Base-by-base conservation (phyloP, 2,113 vertebrate genomes). In the Strix uralensis region DNA sequence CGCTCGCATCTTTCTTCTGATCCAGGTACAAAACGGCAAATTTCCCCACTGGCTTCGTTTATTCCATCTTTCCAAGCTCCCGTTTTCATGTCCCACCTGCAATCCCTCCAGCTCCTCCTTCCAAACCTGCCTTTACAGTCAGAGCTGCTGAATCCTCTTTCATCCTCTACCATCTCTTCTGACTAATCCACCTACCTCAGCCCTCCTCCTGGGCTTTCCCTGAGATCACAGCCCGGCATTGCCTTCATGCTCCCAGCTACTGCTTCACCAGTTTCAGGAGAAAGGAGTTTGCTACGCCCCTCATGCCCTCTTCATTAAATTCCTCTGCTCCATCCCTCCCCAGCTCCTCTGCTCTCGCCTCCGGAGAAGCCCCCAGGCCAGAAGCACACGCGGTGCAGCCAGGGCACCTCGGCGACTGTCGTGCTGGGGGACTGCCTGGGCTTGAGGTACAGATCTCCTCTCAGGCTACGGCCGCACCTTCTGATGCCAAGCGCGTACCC, bases 81-180 rank as follows among this genome's bases (percentile, higher is more conserved):
- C 61, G 44, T 92, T 90, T 84, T 85, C 63, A 52, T 47, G 54
- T 71, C 94, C 88, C 92, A 94, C 71, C 92, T 94, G 86, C 80
- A 92, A 81, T 79, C 70, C 81, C 59, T 90, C 85, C 61, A 96
- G 80, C 88, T 93, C 57, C 90, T 81, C 80, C 96, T 92, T 93
- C 94, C 57, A 65, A 88, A 84, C 71, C 63, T 65, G 80, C 92
- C 73, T 79, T 84, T 94, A 78, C 87, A 73, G 67, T 69, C 34
- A 46, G 57, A 79, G 70, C 89, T 82, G 51, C 81, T 21, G 46
- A 88, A 85, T 38, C 62, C 70, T 70, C 95, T 82, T 96, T 96
- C 84, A 95, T 93, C 75, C 65, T 85, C 69, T 49, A 80, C 65
- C 61, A 52, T 54, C 65, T 40, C 86, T 72, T 90, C 79, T 81